Conservation (phyloP, 2,113 vertebrate species). For the Corydoras maculifer region DNA sequence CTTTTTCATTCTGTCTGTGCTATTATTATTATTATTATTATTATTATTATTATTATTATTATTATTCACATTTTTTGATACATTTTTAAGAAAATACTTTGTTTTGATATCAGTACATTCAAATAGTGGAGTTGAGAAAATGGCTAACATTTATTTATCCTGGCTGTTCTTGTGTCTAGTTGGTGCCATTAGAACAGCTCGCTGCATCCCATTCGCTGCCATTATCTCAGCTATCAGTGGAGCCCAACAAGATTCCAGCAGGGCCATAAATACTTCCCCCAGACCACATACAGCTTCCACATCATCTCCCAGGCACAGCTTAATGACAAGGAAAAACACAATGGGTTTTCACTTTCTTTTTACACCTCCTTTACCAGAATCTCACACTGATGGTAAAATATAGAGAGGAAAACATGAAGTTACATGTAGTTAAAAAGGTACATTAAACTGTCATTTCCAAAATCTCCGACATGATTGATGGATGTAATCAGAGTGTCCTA, state of each 20-base stretch:
- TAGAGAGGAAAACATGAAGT: slow-evolving; percentile 46
- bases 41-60: no score
- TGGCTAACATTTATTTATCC: slow-evolving; percentile 98
- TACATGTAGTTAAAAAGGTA: slow-evolving; percentile 54
- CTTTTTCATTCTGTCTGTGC: no score
- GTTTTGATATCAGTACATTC: slow-evolving; percentile 74
- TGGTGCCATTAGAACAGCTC: slow-evolving; percentile 92
- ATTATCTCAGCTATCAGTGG: slow-evolving; percentile 90
- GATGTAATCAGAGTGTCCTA: slow-evolving; percentile 41
- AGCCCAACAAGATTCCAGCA: slow-evolving; percentile 91
- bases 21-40: no score
- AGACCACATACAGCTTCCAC: slow-evolving; percentile 91
- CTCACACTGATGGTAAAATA: slow-evolving; percentile 40
- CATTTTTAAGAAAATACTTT: no score
- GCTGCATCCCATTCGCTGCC: slow-evolving; percentile 92
- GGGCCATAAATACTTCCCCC: slow-evolving; percentile 89
- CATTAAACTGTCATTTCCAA: slow-evolving; percentile 62
- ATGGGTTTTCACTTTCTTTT: slow-evolving; percentile 72
- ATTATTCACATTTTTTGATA: no score
- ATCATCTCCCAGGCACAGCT: slow-evolving; percentile 86
- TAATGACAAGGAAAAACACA: slow-evolving; percentile 89
- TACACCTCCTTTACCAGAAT: slow-evolving; percentile 44
- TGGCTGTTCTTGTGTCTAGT: slow-evolving; percentile 90
- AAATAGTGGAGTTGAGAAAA: slow-evolving; percentile 84
- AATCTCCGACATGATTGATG: slow-evolving; percentile 64